Evolutionary conservation across 2,797 vertebrate species (phyloP), one percentile per base, ranked within the genome.

Genomic region (Smutsia gigantea): DNA sequence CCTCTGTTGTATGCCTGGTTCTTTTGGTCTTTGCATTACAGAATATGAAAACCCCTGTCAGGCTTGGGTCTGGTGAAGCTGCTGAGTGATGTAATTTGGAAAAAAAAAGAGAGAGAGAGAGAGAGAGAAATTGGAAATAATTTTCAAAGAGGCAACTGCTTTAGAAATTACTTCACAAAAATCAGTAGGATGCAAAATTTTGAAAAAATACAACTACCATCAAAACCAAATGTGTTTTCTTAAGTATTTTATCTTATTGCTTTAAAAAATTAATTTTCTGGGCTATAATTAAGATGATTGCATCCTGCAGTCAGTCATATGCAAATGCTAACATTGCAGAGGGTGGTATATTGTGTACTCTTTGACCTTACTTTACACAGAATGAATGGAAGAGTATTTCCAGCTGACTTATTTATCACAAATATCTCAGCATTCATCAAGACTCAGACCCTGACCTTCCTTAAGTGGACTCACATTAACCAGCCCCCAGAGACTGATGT

Each of bases 121-220:
- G 66, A 37, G 11, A 9, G 18, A 78, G 93, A 59, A 81, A 34
- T 37, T 49, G 12, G 46, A 86, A 96, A 57, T 8, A 13, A 69
- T 90, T 84, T 91, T 53, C n/a, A 69, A 87, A 93, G 55, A 68
- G 34, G 25, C 46, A 37, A 79, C n/a, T 81, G 66, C 29, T 91
- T 77, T 85, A 85, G 61, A 94, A 93, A 92, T 81, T 59, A 71
- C 77, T 94, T 87, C 1, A 78, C 64, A 90, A 93, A 97, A 95
- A 94, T 86, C 86, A 85, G n/a, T 51, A 82, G 46, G 64, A 64
- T 71, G 27, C 83, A 68, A 59, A 53, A 75, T 87, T 39, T 93
- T 87, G 86, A 88, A 66, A 88, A 46, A 89, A 51, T 55, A 69
- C 14, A 81, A 39, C 2, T 7, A 19, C 17, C 64, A 42, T 81